These are phyloP conservation scores for Eulemur coronatus DNA, from an alignment of 2,797 vertebrate species.

Conservation along the genomic window DNA sequence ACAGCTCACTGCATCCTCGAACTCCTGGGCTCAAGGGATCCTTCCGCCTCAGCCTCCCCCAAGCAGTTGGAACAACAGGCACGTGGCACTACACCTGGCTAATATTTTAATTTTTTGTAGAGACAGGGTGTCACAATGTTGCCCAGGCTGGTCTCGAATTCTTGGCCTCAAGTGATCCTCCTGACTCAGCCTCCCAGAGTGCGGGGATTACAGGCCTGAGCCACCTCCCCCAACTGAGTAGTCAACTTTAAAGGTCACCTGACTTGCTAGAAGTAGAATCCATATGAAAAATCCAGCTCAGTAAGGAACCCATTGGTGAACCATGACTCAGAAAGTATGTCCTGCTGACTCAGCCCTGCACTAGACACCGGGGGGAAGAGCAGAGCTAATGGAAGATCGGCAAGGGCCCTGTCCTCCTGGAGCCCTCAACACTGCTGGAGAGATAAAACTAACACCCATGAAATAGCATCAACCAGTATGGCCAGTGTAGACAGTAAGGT, in stretches of 20 bases:
- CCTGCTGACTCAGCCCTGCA: background rate
- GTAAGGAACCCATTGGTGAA: background rate
- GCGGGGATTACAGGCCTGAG: background rate
- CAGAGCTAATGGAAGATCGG: no score
- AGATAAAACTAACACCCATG: background rate
- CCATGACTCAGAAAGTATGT: background rate
- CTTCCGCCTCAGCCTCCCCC: background rate
- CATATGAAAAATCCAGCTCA: background rate
- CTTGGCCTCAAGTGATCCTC: background rate
- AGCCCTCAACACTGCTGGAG: background rate
- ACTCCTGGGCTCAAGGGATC: background rate
- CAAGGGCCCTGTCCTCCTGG: background rate
- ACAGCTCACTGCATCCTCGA: background rate
- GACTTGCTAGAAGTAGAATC: background rate
- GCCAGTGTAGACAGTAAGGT: background rate
- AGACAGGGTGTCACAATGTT: background rate
- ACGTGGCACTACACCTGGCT: background rate
- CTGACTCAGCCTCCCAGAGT: background rate
- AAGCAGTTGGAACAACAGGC: background rate
- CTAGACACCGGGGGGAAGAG: background rate
- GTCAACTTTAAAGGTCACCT: background rate
- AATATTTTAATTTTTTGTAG: background rate
- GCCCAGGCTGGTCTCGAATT: background rate
- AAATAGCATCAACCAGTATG: background rate
- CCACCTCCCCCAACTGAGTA: background rate